Evolutionary conservation across 2,113 vertebrate genomes (phyloP), one percentile per base, ranked within the genome.

Genomic region (Fulica atra): DNA sequence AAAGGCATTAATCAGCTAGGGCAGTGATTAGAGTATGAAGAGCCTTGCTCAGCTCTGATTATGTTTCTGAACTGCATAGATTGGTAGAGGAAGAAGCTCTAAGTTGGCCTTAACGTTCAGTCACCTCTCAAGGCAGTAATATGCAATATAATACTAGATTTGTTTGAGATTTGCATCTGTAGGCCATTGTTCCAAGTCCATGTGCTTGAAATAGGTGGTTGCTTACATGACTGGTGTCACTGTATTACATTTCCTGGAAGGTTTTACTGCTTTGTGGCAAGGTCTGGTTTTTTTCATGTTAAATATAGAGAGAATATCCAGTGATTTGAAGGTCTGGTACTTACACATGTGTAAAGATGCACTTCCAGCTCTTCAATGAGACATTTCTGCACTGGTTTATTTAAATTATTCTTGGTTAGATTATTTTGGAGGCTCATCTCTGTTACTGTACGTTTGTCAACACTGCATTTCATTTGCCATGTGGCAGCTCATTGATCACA

Each of bases 401-500:
- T 97, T 91, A 85, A 60, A 33, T 91, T 91, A 82, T 69, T 85
- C 71, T 91, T 92, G 76, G 80, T 92, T 95, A 96, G 92, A 94
- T 97, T 97, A 91, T 97, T 97, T 98, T 95, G 92, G 71, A 96
- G 38, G 10, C 13, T 87, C 70, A 42, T 93, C 60, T 95, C 64
- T 94, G 54, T 95, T 85, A 91, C 93, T 91, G 51, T 84, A 42
- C 14, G 51, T 97, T 97, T 97, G 96, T 98, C 96, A 97, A 96
- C 97, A 95, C 74, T 92, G 96, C 97, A 94, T 97, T 98, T 97
- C 94, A 93, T 97, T 98, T 97, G 96, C 94, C 61, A 57, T 61
- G 86, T 96, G 97, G 95, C 97, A 97, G 93, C 88, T 97, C 97
- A 98, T 98, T 98, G 97, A 98, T 98, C 97, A 98, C 91, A 84